These are phyloP conservation scores for Sternotherus odoratus DNA, from an alignment of 2,797 vertebrate species.

Conservation along the genomic window DNA sequence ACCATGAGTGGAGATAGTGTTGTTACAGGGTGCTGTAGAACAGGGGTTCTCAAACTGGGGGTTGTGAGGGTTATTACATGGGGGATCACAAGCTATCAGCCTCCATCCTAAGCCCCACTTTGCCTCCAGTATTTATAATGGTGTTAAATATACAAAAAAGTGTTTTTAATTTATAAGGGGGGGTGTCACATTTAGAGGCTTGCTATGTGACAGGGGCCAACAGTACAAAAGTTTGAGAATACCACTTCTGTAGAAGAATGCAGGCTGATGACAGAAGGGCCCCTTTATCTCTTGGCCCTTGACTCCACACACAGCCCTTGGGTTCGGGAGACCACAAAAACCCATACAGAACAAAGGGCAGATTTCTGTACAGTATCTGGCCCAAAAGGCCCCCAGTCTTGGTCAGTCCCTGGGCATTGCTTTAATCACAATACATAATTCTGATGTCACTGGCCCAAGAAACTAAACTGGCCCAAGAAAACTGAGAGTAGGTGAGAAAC, in stretches of 20 bases:
- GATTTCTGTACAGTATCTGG: not conserved
- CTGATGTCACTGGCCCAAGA: slow-evolving; percentile 36
- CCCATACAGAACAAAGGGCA: not conserved
- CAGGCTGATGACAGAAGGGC: not conserved
- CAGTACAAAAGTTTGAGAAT: no score
- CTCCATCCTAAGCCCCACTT: no score
- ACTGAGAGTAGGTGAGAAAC: not conserved
- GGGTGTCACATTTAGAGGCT: no score
- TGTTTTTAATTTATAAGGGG: no score
- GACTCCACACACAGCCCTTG: not conserved
- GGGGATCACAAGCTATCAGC: no score
- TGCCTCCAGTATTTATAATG: no score
- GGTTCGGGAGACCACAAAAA: not conserved
- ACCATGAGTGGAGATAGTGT: fast-evolving
- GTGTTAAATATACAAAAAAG: no score
- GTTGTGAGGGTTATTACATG: no score
- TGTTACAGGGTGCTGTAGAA: not conserved
- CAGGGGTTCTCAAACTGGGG: no score
- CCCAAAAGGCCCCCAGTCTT: not conserved
- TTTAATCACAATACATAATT: not conserved
- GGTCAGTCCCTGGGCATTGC: not conserved
- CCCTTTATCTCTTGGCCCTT: not conserved
- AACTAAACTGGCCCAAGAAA: slow-evolving; percentile 53
- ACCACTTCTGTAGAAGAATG: not conserved
- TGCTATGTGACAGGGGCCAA: no score